Conservation (phyloP, 2,888 invertebrate genomes). For the Fabriciana adippe region DNA sequence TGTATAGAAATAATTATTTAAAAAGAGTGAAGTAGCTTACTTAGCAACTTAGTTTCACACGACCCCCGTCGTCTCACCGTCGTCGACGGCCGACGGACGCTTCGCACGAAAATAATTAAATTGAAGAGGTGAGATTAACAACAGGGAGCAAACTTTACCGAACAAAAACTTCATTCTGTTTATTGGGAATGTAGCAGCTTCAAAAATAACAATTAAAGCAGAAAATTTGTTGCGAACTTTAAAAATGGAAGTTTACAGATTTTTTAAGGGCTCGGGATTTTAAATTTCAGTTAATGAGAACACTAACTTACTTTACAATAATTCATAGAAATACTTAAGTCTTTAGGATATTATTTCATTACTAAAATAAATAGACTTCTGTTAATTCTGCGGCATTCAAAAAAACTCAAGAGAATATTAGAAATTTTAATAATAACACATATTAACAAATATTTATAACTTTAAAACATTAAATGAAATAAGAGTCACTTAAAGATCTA, state of each 20-base stretch:
- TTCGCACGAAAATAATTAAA: constrained; percentile 10
- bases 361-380: no score
- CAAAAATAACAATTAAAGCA: background rate
- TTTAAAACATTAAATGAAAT: no score
- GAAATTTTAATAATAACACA: no score
- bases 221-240: background rate
- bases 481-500: no score
- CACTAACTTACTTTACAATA: background rate
- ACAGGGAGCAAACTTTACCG: constrained; percentile 2
- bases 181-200: background rate
- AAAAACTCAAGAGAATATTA: no score
- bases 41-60: background rate
- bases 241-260: background rate
- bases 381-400: no score
- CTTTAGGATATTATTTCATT: no score
- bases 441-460: no score
- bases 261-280: background rate
- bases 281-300: background rate
- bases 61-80: background rate
- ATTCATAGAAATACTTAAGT: no score
- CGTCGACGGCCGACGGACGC: background rate
- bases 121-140: background rate
- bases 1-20: no score
- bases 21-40: background rate
- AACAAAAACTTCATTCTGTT: no score